Evolutionary conservation across 2,113 vertebrate genomes (phyloP).

Genomic region (Prolemur simus): DNA sequence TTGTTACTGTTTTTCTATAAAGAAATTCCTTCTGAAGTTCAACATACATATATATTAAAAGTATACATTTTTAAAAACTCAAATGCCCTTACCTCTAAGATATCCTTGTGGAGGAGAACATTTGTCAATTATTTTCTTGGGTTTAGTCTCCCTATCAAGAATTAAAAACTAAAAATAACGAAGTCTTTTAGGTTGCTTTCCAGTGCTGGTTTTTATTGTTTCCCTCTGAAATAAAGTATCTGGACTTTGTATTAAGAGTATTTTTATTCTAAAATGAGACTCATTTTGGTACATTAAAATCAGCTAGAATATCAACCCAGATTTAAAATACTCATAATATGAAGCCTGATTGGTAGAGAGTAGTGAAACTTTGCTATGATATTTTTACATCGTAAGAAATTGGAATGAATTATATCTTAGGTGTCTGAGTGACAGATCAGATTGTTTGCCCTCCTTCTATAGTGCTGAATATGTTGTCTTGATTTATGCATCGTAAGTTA

Average conservation of each 20-base stretch:
- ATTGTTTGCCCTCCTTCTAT: background rate
- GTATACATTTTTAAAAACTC: background rate
- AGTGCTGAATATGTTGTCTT: background rate
- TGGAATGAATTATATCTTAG: background rate
- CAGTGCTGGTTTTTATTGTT: slow-evolving; percentile 8
- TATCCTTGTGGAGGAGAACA: background rate
- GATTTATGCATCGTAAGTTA: background rate
- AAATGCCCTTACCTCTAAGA: background rate
- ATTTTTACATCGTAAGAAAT: background rate
- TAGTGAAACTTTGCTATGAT: background rate
- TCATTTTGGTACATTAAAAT: slow-evolving; percentile 46
- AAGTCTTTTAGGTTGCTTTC: background rate
- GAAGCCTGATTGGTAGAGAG: background rate
- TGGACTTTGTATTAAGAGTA: background rate
- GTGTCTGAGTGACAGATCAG: background rate
- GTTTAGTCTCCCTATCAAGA: slow-evolving; percentile 1
- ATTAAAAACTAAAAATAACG: slow-evolving; percentile 17
- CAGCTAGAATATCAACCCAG: background rate
- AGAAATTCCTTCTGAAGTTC: background rate
- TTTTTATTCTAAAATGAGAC: slow-evolving; percentile 7
- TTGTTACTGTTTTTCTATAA: background rate
- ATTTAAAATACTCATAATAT: background rate
- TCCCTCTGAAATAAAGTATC: slow-evolving; percentile 30
- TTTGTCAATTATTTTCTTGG: slow-evolving; percentile 20
- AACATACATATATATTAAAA: background rate